Evolutionary conservation across 2,113 vertebrate species (phyloP), one percentile per base, ranked within the genome.

Genomic region (Stigmatopora argus): DNA sequence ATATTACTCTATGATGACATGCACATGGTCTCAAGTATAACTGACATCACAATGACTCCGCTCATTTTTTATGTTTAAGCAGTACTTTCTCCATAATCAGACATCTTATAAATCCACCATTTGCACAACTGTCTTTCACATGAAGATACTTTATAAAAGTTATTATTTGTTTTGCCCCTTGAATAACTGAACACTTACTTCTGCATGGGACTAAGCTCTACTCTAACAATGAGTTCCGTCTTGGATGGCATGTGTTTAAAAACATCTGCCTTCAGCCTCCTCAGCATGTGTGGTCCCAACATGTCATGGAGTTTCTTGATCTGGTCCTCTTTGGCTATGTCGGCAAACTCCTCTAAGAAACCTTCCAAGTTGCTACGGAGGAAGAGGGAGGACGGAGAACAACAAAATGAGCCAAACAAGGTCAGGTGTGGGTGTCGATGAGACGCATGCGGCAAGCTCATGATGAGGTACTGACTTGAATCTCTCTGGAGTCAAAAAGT

Each of bases 201-300:
- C 82, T 98, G 96, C 95, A 99, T 98, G 48, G 95, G 93, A 78
- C 95, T 99, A 65, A 98, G 86, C 81, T 98, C 96, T 82, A 99
- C 96, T 26, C 96, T 87, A 59, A 99, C 95, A 26, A 99, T 98
- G 48, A 98, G 92, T 49, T 99, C 96, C 0, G 95, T 98, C 87
- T 99, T 98, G 14, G 95, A 96, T 2, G 96, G 96, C 96, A 98
- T 98, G 65, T 99, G 96, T 89, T 99, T 99, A 87, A 98, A 98
- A 56, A 99, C 96, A 47, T 99, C 96, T 1, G 95, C 96, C 87
- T 99, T 99, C 75, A 99, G 92, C 70, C 96, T 92, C 78, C 96
- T 89, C 77, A 99, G 88, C 96, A 98, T 98, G 85, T 98, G 96
- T 2, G 96, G 96, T 45, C 95, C 96, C 85, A 99, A 79, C 94